phyloP scores from a whole-genome alignment of 2,797 vertebrate genomes.

The Anas georgica region DNA sequence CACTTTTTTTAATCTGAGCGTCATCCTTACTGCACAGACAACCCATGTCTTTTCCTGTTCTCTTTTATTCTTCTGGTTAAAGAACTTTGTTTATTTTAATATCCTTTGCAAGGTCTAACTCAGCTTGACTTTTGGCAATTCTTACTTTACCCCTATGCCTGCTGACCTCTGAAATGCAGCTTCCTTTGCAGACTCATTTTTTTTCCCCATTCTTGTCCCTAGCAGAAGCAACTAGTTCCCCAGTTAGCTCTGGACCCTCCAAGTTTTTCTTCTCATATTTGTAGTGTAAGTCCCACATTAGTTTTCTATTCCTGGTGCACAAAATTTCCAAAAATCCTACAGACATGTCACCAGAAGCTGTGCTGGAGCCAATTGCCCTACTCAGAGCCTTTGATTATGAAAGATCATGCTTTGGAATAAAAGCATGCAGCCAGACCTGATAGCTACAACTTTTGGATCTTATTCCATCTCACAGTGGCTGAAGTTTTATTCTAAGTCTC shows the following conservation, averaged over 20 bases:
- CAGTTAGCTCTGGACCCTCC: not conserved
- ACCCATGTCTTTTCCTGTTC: not conserved
- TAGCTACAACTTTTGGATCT: accelerated
- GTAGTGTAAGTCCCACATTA: not conserved
- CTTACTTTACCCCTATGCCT: slow-evolving; percentile 37
- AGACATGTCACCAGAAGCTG: not conserved
- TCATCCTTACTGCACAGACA: not conserved
- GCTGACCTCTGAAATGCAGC: slow-evolving; percentile 62
- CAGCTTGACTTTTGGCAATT: slow-evolving; percentile 69
- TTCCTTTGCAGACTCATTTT: slow-evolving; percentile 58
- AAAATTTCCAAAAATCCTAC: not conserved
- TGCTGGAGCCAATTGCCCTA: not conserved
- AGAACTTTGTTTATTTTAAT: slow-evolving; percentile 72
- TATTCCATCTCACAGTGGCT: not conserved
- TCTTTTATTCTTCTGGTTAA: slow-evolving; percentile 30
- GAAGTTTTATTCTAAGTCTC: not conserved
- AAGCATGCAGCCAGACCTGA: not conserved
- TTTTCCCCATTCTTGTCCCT: slow-evolving; percentile 4
- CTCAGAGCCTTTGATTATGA: not conserved
- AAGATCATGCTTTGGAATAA: not conserved
- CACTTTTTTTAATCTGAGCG: not conserved
- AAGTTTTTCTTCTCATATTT: not conserved
- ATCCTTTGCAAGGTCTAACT: slow-evolving; percentile 68
- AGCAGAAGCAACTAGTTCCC: not conserved
- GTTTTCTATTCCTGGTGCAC: not conserved